Base-by-base conservation (phyloP, 2,797 vertebrate species). In the Anabacerthia variegaticeps region DNA sequence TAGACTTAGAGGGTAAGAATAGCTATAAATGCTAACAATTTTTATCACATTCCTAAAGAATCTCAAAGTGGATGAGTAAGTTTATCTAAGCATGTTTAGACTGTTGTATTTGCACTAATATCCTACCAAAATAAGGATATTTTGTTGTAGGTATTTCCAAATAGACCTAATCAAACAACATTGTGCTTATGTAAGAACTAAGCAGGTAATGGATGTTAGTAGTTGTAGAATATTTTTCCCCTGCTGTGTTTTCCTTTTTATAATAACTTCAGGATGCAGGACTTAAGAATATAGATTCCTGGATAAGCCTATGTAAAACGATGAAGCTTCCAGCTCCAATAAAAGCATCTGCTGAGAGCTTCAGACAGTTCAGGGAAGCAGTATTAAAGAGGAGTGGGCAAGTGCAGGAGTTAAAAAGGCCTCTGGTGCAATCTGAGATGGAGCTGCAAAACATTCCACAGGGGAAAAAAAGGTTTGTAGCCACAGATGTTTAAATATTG, bases 281-380 rank as follows among this genome's bases (percentile, higher is more conserved):
- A 80, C 78, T 98, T 74, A 99, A 98, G 97, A 98, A 98, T 83
- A 97, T 96, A 7, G 97, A 98, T 88, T 99, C 98, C 34, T 99
- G 99, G 99, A 98, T 98, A 36, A 98, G 76, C 89, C 97, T 99
- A 61, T 98, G 98, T 90, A 99, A 98, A 94, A 94, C 95, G 3
- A 97, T 98, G 14, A 93, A 95, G 67, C 79, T 94, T 62, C 96
- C 98, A 16, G 67, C 97, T 77, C 83, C 98, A 2, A 96, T 98
- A 88, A 99, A 98, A 94, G 97, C 98, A 4, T 99, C 99, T 15
- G 98, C 97, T 77, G 98, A 98, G 91, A 98, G 98, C 92, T 99
- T 99, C 96, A 98, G 98, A 93, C 97, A 98, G 36, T 99, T 99
- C 93, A 98, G 98, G 72, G 98, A 98, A 77, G 98, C 96, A 49